Base-by-base conservation (phyloP, 2,797 vertebrate species). In the Falco cherrug region DNA sequence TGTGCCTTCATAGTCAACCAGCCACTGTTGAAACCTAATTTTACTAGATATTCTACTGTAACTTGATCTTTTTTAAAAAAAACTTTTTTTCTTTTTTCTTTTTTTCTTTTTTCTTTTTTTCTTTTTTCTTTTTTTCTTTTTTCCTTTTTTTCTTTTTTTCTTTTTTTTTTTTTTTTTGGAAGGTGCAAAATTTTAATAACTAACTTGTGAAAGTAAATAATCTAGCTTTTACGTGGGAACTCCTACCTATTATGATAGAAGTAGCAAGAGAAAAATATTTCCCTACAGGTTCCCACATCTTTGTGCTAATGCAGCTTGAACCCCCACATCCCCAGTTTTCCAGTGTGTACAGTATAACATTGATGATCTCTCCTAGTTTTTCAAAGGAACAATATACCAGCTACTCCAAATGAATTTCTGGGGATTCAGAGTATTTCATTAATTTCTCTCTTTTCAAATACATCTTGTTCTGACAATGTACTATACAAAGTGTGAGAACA, bases 271-370 rank as follows among this genome's bases (percentile, higher is more conserved):
- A 22, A 67, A 53, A 69, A 39, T 7, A 29, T 13, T 56, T 73
- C 15, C 17, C 9, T 60, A 10, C 1, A 13, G 28, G 11, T 41
- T 85, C 89, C 70, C 39, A 48, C 5, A n/a, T 13, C 10, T 47
- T 41, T 48, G 14, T 60, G 35, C 22, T 22, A 68, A n/a, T 12
- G 11, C 5, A 78, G 17, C 5, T 35, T 73, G 31, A 78, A 16
- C 1, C 5, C 6, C 10, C 26, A 41, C 33, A 77, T 37, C 1
- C 10, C 16, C 14, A 14, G 9, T 69, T 83, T 77, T 61, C 22
- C 21, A 24, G 3, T 31, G 19, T 50, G n/a, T 94, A 2, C 2
- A 61, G 8, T 13, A 60, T 0, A 1, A 25, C 12, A 17, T 0
- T 48, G 57, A 26, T 59, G 13, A 5, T 53, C 11, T 61, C 10